Conservation (phyloP, 2,797 vertebrate species). For the Muscicapa comitata region DNA sequence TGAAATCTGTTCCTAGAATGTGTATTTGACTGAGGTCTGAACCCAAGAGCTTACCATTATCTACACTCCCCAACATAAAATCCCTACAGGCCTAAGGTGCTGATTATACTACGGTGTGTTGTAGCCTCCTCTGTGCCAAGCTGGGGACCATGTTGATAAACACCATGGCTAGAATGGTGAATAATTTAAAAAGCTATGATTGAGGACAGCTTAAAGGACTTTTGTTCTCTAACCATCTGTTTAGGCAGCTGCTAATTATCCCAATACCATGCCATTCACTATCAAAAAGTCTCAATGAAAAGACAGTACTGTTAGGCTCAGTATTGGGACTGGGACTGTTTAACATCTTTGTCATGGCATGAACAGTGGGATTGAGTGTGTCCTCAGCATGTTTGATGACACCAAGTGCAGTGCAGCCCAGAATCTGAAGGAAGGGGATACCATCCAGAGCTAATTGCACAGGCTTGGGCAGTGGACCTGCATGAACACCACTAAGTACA, state of each 20-base stretch:
- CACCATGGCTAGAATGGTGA: background rate
- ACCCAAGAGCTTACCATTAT: background rate
- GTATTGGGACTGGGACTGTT: background rate
- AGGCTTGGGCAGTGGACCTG: too few relatives aligned
- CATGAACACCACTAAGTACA: background rate
- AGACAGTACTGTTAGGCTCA: background rate
- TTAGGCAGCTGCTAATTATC: background rate
- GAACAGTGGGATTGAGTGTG: background rate
- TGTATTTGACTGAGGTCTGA: background rate
- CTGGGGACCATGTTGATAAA: background rate
- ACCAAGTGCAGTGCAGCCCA: accelerated
- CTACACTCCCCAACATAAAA: background rate
- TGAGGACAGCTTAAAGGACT: background rate
- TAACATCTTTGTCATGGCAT: background rate
- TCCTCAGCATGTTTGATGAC: background rate
- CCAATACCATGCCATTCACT: background rate
- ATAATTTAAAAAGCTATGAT: background rate
- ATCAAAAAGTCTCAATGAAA: background rate
- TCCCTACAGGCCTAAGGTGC: background rate
- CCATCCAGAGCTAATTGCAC: too few relatives aligned
- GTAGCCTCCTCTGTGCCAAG: background rate
- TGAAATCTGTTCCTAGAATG: background rate
- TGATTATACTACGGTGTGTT: background rate
- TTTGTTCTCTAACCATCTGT: background rate
- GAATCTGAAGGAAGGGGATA: background rate